These are phyloP conservation scores for Hydrochoerus hydrochaeris DNA, from an alignment of 2,113 vertebrate genomes.

Conservation along the genomic window DNA sequence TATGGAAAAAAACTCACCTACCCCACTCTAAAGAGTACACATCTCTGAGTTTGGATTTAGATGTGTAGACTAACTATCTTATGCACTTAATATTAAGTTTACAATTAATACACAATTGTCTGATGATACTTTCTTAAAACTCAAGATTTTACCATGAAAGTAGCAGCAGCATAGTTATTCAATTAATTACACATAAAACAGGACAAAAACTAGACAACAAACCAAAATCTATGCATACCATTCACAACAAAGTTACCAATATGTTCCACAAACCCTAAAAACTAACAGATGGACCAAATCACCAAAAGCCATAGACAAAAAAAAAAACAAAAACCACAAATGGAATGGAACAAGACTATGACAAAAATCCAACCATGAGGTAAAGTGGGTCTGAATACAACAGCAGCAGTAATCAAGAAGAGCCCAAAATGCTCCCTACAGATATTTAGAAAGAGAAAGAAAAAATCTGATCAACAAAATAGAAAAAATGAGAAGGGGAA, in stretches of 20 bases:
- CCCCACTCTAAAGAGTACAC: background rate
- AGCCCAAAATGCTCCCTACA: background rate
- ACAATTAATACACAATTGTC: background rate
- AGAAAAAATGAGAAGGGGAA: background rate
- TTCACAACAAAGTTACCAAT: background rate
- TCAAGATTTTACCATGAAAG: background rate
- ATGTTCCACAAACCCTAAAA: background rate
- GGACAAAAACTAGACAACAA: background rate
- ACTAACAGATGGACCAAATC: background rate
- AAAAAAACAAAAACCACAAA: background rate
- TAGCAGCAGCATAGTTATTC: background rate
- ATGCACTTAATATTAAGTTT: background rate
- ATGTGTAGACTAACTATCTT: background rate
- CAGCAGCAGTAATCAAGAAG: background rate
- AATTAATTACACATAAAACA: background rate
- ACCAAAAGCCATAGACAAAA: background rate
- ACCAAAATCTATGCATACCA: background rate
- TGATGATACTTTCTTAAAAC: constrained; percentile 1
- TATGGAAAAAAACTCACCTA: background rate
- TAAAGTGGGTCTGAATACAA: background rate
- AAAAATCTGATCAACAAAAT: background rate
- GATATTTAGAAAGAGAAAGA: background rate
- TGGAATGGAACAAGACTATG: background rate
- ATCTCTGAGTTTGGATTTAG: background rate
- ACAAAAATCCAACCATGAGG: background rate